These are phyloP conservation scores for Dolichotis patagonum DNA, from an alignment of 2,113 vertebrate genomes.

Conservation along the genomic window DNA sequence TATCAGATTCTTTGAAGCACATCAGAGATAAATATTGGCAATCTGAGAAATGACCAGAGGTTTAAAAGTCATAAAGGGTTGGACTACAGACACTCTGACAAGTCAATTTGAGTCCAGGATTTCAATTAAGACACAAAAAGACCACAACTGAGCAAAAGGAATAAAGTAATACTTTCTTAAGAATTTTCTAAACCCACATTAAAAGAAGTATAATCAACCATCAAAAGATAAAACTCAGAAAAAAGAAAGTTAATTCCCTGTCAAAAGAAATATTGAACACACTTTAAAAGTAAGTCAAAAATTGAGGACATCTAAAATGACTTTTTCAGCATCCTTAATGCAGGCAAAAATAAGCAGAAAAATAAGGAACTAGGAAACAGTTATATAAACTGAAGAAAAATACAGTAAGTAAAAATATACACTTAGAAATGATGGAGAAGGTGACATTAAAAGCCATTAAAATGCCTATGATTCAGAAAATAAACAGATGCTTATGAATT, in stretches of 20 bases:
- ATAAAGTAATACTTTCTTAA: neutral
- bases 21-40: neutral
- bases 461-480: neutral
- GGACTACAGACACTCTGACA: neutral
- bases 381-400: neutral
- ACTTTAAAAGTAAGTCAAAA: neutral
- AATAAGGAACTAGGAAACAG: neutral
- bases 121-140: neutral
- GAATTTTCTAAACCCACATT: neutral
- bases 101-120: neutral
- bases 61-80: neutral
- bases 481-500: neutral
- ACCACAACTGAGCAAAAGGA: neutral
- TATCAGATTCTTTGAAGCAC: rapidly evolving
- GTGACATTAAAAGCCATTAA: neutral
- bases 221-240: neutral
- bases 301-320: neutral
- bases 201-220: neutral
- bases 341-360: neutral
- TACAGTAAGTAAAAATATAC: neutral
- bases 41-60: neutral
- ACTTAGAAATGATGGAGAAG: neutral
- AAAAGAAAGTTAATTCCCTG: neutral
- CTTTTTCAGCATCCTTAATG: neutral
- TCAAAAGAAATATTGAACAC: neutral